Evolutionary conservation across 2,888 invertebrate genomes (phyloP).

Genomic region (Ennomos erosarius): DNA sequence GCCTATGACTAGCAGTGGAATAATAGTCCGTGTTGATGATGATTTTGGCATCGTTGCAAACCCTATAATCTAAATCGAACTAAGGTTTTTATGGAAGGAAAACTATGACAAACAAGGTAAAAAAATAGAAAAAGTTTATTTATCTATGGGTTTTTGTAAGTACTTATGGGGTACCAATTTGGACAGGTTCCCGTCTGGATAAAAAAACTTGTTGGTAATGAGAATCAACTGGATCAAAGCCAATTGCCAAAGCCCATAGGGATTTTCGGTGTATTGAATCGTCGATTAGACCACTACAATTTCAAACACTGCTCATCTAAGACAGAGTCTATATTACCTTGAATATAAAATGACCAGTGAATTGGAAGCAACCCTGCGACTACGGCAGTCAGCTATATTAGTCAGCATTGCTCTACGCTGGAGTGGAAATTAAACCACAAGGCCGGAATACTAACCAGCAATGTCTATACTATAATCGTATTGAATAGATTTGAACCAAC

Average conservation of each 20-base stretch:
- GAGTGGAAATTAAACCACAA: constrained; percentile 23
- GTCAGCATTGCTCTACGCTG: constrained; percentile 22
- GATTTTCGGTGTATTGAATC: constrained; percentile 1
- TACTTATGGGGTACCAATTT: no score
- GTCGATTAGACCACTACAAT: neutral
- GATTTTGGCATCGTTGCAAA: no score
- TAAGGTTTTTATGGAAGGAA: no score
- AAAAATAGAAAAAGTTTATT: no score
- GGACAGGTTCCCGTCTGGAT: no score
- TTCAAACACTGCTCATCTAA: neutral
- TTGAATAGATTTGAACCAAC: neutral
- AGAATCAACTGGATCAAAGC: no score
- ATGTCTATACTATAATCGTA: neutral
- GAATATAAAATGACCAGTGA: constrained; percentile 24
- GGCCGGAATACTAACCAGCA: constrained; percentile 12
- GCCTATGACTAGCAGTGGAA: no score
- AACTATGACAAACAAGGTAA: no score
- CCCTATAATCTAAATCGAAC: no score
- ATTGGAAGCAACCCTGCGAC: constrained; percentile 21
- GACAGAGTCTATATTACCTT: constrained; percentile 3
- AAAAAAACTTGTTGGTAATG: no score
- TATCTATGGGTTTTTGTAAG: no score
- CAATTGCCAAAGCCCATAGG: neutral
- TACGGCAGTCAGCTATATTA: constrained; percentile 13
- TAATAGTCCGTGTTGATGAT: no score